Base-by-base conservation (phyloP, 2,888 invertebrate species). In the Cheilosia pagana region DNA sequence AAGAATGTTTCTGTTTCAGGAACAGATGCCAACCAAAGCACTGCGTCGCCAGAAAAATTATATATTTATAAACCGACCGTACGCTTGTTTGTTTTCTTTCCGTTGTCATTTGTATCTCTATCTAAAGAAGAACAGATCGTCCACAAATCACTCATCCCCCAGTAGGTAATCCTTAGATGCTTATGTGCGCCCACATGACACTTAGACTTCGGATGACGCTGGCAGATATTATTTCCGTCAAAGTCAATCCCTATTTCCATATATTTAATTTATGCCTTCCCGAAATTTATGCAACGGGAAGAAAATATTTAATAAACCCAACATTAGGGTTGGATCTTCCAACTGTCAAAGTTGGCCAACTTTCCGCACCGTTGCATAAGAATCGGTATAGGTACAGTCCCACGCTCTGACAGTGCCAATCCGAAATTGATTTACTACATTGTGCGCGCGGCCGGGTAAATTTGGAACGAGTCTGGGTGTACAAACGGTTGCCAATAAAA, bases 11-110 rank as follows among this genome's bases (percentile, higher is more conserved):
- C 57, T 7, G 19, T 12, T 41, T 65, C 65, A 65, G 8, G 75
- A 74, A 62, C 63, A 70, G 70, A 70, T 81, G 81, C 76, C 68
- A 76, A 70, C 48, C 12, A 65, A 48, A 50, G 65, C 60, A 67
- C 31, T 57, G 52, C 53, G 65, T 52, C 65, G 67, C 53, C 48
- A 62, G 23, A 60, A 63, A 76, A n/a, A n/a, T n/a, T n/a, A n/a
- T n/a, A 59, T 68, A 68, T 68, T 52, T 53, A 52, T 65, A 62
- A 62, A 60, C 21, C 6, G 14, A 60, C 21, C 6, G 14, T 25
- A 23, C 25, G 1, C 5, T 12, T 45, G 25, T n/a, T 16, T 57
- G 12, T 41, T 41, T 6, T 43, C 4, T 57, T 21, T 28, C 19
- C 3, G 8, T 41, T 62, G n/a, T 52, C 31, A 16, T 19, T 6